These are phyloP conservation scores for Aramus guarauna DNA, from an alignment of 2,113 vertebrate species.

Conservation along the genomic window DNA sequence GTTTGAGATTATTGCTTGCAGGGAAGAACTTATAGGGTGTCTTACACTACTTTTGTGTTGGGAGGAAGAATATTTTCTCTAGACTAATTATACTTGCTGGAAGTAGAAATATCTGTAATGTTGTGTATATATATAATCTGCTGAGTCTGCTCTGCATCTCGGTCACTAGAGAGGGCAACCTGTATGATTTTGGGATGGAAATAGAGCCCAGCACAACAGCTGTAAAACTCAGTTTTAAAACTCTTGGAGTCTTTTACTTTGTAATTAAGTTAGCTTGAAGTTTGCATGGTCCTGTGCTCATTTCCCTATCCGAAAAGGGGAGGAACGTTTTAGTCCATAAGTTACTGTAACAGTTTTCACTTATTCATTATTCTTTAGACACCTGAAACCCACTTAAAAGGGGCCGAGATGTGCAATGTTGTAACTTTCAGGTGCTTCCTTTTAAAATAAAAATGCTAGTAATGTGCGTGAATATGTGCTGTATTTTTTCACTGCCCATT, in stretches of 20 bases:
- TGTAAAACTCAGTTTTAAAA: not conserved
- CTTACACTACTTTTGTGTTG: not conserved
- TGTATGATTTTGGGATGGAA: not conserved
- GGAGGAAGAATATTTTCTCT: not conserved
- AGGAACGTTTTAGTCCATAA: not conserved
- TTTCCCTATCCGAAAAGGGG: fast-evolving
- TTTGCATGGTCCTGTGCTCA: not conserved
- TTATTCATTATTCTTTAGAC: not conserved
- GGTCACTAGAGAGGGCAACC: not conserved
- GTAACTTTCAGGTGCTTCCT: not conserved
- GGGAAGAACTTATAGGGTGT: not conserved
- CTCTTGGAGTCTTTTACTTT: not conserved
- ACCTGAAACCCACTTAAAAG: not conserved
- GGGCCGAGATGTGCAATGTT: not conserved
- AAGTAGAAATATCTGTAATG: not conserved
- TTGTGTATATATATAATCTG: not conserved
- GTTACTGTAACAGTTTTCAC: not conserved
- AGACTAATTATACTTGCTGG: not conserved
- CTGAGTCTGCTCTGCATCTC: not conserved
- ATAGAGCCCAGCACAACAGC: not conserved
- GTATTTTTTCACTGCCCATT: not conserved
- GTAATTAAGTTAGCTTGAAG: not conserved
- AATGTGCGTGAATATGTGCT: not conserved
- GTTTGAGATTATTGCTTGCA: not conserved
- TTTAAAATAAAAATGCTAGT: not conserved